A percentile compares a stretch with the other conserved stretches of the same genome.
Conservation (phyloP, 2,888 invertebrate species). For the Pseudoips prasinana region DNA sequence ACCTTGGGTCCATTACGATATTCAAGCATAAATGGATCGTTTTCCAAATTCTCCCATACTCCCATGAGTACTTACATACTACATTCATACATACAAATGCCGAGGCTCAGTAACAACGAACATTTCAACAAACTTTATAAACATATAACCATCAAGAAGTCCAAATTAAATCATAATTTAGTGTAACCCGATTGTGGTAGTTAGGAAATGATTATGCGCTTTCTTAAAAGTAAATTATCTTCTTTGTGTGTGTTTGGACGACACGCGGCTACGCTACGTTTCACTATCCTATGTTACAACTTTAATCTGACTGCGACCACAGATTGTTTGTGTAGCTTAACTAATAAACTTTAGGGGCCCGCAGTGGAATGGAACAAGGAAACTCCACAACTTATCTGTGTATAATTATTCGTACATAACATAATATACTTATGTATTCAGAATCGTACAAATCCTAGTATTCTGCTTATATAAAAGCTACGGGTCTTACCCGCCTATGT, state of each 20-base stretch:
- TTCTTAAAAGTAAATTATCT: constrained; percentile 35
- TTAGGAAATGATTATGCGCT: constrained; percentile 24
- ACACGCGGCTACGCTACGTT: constrained; percentile 17
- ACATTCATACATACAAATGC: no score
- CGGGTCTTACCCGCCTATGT: no score
- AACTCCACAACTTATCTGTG: not conserved
- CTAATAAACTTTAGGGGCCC: constrained; percentile 39
- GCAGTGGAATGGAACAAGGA: not conserved
- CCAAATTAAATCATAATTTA: constrained; percentile 39
- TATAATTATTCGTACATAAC: no score
- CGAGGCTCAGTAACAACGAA: no score
- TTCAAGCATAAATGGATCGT: no score
- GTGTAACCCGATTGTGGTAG: constrained; percentile 18
- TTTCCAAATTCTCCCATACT: no score
- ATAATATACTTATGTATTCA: no score
- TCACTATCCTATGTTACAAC: constrained; percentile 42
- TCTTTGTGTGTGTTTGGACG: constrained; percentile 32
- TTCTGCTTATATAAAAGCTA: no score
- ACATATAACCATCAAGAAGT: constrained; percentile 12
- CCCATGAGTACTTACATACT: no score
- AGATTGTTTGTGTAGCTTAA: constrained; percentile 47
- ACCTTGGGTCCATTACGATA: no score
- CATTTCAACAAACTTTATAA: constrained; percentile 6
- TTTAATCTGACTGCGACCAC: constrained; percentile 42
- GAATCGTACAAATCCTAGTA: no score